These are phyloP conservation scores for Rhopilema esculentum DNA, from an alignment of 30 jellyfish, hydroid and myxozoan genomes.

Conservation along the genomic window DNA sequence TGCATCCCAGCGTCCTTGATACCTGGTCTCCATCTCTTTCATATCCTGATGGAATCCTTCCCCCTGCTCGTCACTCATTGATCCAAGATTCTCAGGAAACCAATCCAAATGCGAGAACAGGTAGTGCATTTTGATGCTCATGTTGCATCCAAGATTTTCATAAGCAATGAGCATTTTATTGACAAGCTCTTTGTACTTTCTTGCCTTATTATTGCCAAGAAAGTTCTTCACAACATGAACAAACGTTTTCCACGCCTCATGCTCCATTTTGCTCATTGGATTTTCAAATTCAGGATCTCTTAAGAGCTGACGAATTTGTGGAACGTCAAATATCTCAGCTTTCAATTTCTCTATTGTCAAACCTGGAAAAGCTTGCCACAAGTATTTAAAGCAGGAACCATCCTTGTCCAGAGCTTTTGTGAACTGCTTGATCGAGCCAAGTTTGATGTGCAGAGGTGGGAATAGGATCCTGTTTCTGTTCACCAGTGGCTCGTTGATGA, in stretches of 20 bases:
- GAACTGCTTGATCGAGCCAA: constrained; percentile 49
- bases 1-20: constrained; percentile 52
- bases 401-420: constrained; percentile 53
- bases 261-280: constrained; percentile 23
- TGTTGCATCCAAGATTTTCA: constrained; percentile 20
- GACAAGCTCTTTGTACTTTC: constrained; percentile 16
- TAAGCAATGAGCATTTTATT: constrained; percentile 18
- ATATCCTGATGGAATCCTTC: constrained; percentile 50
- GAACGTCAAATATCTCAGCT: constrained; percentile 56
- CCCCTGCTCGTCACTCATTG: constrained; percentile 65
- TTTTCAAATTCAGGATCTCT: constrained; percentile 35
- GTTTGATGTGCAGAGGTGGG: constrained; percentile 54
- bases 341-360: constrained; percentile 21
- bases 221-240: constrained; percentile 25
- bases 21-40: constrained; percentile 46
- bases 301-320: constrained; percentile 60
- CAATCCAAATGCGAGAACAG: constrained; percentile 18
- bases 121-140: constrained; percentile 37
- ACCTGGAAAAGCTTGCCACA: constrained; percentile 38
- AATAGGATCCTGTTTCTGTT: constrained; percentile 38
- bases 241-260: constrained; percentile 25
- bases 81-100: constrained; percentile 57
- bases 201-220: constrained; percentile 30
- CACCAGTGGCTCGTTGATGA: constrained; percentile 44
- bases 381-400: constrained; percentile 25